These are phyloP conservation scores for Drosophila auraria DNA, from an alignment of 1,140 invertebrate species.

Conservation along the genomic window DNA sequence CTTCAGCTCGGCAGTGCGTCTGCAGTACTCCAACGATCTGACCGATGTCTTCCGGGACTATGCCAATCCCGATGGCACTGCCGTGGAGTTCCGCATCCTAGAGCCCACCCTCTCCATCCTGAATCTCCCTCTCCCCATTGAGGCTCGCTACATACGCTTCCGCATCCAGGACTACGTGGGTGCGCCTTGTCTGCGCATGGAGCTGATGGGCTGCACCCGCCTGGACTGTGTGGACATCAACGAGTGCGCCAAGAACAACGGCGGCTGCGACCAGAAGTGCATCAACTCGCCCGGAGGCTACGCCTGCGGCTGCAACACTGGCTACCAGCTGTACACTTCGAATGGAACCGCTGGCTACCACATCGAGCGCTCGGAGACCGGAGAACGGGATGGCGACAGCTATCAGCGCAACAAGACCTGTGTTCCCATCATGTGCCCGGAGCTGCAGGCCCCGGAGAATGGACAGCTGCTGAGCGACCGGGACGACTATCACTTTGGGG, in stretches of 20 bases:
- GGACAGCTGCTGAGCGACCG: conserved; percentile 94
- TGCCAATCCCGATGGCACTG: conserved; percentile 94
- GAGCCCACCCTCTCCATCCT: conserved; percentile 95
- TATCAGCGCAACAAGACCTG: conserved; percentile 98
- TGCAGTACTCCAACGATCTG: conserved; percentile 94
- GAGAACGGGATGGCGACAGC: conserved; percentile 91
- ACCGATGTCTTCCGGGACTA: conserved; percentile 96
- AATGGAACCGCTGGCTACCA: conserved; percentile 97
- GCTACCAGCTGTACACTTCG: conserved; percentile 94
- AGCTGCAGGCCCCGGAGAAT: conserved; percentile 93
- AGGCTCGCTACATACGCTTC: conserved; percentile 95
- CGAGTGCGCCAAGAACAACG: conserved; percentile 95
- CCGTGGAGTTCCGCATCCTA: conserved; percentile 95
- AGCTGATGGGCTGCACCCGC: conserved; percentile 96
- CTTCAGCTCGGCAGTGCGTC: conserved; percentile 94
- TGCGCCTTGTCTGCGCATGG: conserved; percentile 94
- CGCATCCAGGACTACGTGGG: conserved; percentile 95
- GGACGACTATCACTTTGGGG: conserved; percentile 94
- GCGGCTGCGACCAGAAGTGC: conserved; percentile 97
- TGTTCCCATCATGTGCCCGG: conserved; percentile 95
- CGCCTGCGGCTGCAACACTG: conserved; percentile 95
- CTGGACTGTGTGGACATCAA: conserved; percentile 97
- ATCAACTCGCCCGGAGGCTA: conserved; percentile 95
- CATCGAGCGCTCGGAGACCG: conserved; percentile 93
- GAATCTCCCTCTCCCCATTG: conserved; percentile 95